Conservation (phyloP, 2,888 invertebrate species). For the Salticus scenicus region DNA sequence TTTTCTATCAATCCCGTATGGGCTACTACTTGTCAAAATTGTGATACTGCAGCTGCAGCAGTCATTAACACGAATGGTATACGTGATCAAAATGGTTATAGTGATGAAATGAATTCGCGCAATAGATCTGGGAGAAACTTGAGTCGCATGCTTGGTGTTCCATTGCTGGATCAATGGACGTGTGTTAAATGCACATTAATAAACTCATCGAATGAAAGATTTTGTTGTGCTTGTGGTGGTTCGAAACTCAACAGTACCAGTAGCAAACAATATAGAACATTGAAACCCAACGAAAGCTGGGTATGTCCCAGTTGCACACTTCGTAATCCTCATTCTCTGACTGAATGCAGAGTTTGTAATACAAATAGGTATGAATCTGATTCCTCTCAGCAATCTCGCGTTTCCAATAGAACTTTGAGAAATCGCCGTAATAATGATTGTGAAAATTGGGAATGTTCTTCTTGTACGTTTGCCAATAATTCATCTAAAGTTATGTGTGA, state of each 20-base stretch:
- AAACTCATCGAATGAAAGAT: slow-evolving; percentile 83
- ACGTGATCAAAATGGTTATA: slow-evolving; percentile 29
- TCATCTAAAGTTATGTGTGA: slow-evolving; percentile 74
- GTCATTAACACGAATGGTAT: slow-evolving; percentile 38
- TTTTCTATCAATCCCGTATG: slow-evolving; percentile 90
- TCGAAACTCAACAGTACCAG: slow-evolving; percentile 84
- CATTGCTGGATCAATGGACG: slow-evolving; percentile 80
- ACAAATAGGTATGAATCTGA: slow-evolving; percentile 35
- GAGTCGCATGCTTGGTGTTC: slow-evolving; percentile 57
- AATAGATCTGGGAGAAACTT: slow-evolving; percentile 42
- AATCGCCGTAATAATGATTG: slow-evolving; percentile 40
- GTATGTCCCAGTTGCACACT: slow-evolving; percentile 88
- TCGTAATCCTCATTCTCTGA: slow-evolving; percentile 72
- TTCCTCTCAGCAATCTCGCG: slow-evolving; percentile 10
- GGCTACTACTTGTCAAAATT: slow-evolving; percentile 88
- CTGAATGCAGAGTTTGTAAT: slow-evolving; percentile 73
- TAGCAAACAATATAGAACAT: slow-evolving; percentile 80
- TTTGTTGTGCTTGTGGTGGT: slow-evolving; percentile 92
- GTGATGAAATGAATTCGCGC: slow-evolving; percentile 30
- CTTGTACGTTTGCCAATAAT: slow-evolving; percentile 75
- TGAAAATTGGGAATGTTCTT: slow-evolving; percentile 74
- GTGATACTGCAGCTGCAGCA: slow-evolving; percentile 79
- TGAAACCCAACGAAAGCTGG: slow-evolving; percentile 80
- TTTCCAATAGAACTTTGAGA: slow-evolving; percentile 38
- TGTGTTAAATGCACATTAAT: slow-evolving; percentile 91